These are phyloP conservation scores for Sapajus apella DNA, from an alignment of 2,113 vertebrate genomes.

Conservation along the genomic window DNA sequence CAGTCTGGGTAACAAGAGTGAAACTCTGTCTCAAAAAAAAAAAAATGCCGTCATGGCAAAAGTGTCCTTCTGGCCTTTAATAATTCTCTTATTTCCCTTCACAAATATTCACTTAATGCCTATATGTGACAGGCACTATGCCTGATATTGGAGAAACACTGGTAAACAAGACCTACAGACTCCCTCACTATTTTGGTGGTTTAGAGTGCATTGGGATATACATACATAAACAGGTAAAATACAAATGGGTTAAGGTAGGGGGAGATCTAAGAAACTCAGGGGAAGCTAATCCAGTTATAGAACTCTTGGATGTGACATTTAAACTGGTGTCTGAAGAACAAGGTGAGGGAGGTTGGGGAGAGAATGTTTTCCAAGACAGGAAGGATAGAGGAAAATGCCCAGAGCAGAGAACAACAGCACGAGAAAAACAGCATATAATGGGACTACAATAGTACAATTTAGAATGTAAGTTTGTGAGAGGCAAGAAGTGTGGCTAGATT, in stretches of 20 bases:
- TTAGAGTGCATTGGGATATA: neutral
- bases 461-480: neutral
- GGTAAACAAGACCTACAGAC: neutral
- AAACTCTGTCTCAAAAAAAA: no score
- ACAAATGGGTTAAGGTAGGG: neutral
- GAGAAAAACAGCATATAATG: neutral
- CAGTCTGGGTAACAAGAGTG: no score
- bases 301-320: slow-evolving; percentile 25
- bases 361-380: slow-evolving; percentile 33
- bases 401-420: slow-evolving; percentile 32
- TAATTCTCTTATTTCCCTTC: neutral
- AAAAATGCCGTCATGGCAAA: neutral
- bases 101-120: neutral
- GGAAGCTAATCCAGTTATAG: neutral
- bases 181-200: neutral
- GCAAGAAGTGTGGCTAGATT: slow-evolving; percentile 9
- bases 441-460: slow-evolving; percentile 25
- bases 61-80: neutral
- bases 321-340: slow-evolving; percentile 3
- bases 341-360: neutral
- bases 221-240: neutral
- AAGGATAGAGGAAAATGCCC: neutral
- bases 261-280: neutral
- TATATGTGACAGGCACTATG: neutral
- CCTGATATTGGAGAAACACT: neutral